Evolutionary conservation across 2,888 invertebrate genomes (phyloP).

Genomic region (Orthonevra nobilis): DNA sequence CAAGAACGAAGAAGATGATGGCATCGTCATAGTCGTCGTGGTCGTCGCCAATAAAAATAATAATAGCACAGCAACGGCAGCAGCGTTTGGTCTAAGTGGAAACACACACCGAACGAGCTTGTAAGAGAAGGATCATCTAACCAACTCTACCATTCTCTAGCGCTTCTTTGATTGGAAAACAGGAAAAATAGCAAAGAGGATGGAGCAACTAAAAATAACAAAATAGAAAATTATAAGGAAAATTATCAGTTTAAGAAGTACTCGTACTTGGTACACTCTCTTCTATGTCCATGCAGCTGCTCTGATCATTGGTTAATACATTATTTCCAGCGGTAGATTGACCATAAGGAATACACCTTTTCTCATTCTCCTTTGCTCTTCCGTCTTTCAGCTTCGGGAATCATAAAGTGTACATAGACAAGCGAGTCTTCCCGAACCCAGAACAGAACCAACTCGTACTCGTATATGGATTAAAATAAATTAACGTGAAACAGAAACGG

Average conservation of each 20-base stretch:
- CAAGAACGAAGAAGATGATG: conserved; percentile 61
- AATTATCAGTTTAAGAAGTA: conserved; percentile 61
- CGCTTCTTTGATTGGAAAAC: conserved; percentile 60
- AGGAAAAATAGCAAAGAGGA: conserved; percentile 62
- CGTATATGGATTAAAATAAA: conserved; percentile 41
- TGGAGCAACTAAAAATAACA: conserved; percentile 27
- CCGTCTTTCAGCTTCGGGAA: conserved; percentile 45
- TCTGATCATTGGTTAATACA: conserved; percentile 30
- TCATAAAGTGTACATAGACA: conserved; percentile 62
- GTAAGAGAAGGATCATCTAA: no score
- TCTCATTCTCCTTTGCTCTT: conserved; percentile 36
- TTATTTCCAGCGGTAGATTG: conserved; percentile 50
- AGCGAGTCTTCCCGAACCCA: neutral
- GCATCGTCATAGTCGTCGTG: no score
- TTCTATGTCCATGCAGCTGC: conserved; percentile 33
- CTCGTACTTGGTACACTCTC: conserved; percentile 24
- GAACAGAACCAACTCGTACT: no score
- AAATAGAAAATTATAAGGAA: conserved; percentile 34
- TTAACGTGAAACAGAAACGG: conserved; percentile 60
- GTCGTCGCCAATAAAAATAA: conserved; percentile 67
- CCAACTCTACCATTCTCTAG: no score
- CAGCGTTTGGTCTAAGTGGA: conserved; percentile 27
- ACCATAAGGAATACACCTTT: conserved; percentile 62
- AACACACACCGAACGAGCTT: neutral
- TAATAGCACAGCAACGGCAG: conserved; percentile 29